Evolutionary conservation across 2,797 vertebrate species (phyloP).

Genomic region (Anomalospiza imberbis): DNA sequence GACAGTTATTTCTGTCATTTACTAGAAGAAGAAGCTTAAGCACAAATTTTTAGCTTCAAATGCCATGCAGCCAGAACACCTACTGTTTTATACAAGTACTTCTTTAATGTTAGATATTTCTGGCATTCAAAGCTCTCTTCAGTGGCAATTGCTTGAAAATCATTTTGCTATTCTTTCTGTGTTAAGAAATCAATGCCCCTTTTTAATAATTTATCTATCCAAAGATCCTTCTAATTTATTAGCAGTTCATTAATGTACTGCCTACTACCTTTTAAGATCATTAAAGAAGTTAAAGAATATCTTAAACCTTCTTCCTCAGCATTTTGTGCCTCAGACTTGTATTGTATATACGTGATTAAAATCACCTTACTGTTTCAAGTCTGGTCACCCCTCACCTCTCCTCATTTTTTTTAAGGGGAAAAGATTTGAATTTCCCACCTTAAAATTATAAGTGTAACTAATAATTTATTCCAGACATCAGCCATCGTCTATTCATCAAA

Average conservation of each 20-base stretch:
- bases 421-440: not conserved
- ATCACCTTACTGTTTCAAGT: slow-evolving; percentile 34
- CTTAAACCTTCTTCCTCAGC: slow-evolving; percentile 59
- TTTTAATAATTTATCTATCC: slow-evolving; percentile 61
- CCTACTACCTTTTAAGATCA: slow-evolving; percentile 60
- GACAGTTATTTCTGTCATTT: not conserved
- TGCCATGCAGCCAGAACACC: not conserved
- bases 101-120: not conserved
- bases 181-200: slow-evolving; percentile 56
- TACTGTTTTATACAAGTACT: not conserved
- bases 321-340: slow-evolving; percentile 30
- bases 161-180: slow-evolving; percentile 53
- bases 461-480: not conserved
- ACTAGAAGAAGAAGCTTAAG: not conserved
- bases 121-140: slow-evolving; percentile 16
- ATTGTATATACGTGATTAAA: slow-evolving; percentile 38
- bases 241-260: slow-evolving; percentile 63
- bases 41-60: not conserved
- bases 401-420: not conserved
- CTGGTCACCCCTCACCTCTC: slow-evolving; percentile 21
- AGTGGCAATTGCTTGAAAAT: slow-evolving; percentile 4
- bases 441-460: not conserved
- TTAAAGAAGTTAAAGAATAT: slow-evolving; percentile 63
- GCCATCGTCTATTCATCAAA: not conserved
- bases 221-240: slow-evolving; percentile 59